Evolutionary conservation across 2,113 vertebrate genomes (phyloP), one percentile per base, ranked within the genome.

Genomic region (Nyctibius bracteatus): DNA sequence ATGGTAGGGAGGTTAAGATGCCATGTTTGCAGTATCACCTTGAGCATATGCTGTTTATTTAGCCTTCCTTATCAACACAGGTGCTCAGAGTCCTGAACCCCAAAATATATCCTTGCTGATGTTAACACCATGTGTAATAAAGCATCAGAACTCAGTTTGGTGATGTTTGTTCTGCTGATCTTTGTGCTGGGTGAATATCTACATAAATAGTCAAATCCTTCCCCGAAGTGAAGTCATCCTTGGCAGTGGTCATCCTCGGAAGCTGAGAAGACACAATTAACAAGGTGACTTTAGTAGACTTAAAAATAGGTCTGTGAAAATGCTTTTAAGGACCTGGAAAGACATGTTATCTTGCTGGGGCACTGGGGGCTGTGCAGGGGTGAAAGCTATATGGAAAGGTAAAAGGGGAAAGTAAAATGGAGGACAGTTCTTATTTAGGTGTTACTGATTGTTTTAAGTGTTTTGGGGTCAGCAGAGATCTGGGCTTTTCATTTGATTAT

Each of bases 401-500:
- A 89, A 93, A 97, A 72, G 33, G 16, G 87, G 78, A 75, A 94
- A 74, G 75, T 44, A 66, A 88, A 94, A 67, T 30, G 61, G 63
- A 91, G 62, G 47, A 39, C 31, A 63, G 55, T 80, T 96, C 88
- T 92, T 90, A 44, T 75, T 90, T 75, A 85, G 92, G 88, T 89
- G 21, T 25, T 95, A 58, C 77, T 66, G 92, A 77, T 85, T 30
- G 35, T 65, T 94, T 68, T 94, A 86, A 94, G 95, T 95, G 83
- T 92, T 87, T 81, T 81, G 78, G 88, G 95, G 92, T 95, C 85
- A 79, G 93, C 61, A 88, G 44, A 93, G 92, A 94, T 96, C 90
- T 28, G 47, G 93, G 51, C 58, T 86, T 85, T 52, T 88, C 67
- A 65, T 91, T 92, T 95, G 72, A 84, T 94, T 92, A 57, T 86